Base-by-base conservation (phyloP, 1,140 invertebrate species). In the Cotesia typhae region DNA sequence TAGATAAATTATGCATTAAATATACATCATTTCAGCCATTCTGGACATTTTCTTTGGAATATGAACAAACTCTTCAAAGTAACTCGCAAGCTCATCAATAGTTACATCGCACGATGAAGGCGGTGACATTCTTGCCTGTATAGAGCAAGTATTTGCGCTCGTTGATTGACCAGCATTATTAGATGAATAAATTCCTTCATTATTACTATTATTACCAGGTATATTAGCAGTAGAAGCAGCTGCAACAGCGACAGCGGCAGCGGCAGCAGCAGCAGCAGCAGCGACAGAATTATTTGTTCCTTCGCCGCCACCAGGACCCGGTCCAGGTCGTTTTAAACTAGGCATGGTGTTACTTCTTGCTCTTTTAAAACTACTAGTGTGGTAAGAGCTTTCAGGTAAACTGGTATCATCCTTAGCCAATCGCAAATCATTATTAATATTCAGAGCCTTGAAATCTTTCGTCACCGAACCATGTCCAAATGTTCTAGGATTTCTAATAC, bases 21-120 rank as follows among this genome's bases (percentile, higher is more conserved):
- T 96, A 84, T 97, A 97, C 95, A 97, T 97, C 95, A 96, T 96
- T 88, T 97, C 95, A 67, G 96, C 96, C 95, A 97, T 97, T 64
- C 93, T 92, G 41, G 95, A 96, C 96, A 97, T 97, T 84, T 97
- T 97, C 86, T 95, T 96, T 74, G 96, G 96, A 88, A 97, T 96
- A 90, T 97, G 94, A 70, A 97, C 94, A 83, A 94, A 92, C 76
- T 94, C 94, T 85, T 97, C 95, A 83, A 97, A 95, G 85, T 97
- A 97, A 82, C 94, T 94, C 65, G 95, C 95, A 76, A 97, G 88
- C 87, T 97, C 95, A 80, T 96, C 94, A 77, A 96, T 96, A 55
- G 93, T 96, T 53, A 95, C 91, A 85, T 94, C 92, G 83, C 91
- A 91, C 2, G 82, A 77, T 51, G 71, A 67, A 12, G 90, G 90